Evolutionary conservation across 2,888 invertebrate species (phyloP).

Genomic region (Lumbricus terrestris): DNA sequence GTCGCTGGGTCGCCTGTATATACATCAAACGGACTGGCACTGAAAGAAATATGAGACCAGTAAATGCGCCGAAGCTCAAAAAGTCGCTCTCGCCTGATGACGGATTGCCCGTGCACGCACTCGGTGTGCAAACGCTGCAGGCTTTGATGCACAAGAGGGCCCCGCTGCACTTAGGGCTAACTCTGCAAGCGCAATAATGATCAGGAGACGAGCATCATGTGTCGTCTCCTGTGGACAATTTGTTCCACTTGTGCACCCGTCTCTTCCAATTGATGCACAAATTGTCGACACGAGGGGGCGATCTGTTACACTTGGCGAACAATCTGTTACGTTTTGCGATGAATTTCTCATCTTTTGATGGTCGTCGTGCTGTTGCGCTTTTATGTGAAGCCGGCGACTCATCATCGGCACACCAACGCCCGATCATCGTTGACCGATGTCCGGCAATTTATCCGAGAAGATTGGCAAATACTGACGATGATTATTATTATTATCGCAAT

Average conservation of each 20-base stretch:
- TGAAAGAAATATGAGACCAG: constrained; percentile 3
- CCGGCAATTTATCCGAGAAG: background rate
- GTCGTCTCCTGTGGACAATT: background rate
- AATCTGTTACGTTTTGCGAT: background rate
- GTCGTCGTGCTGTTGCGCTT: background rate
- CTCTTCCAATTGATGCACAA: constrained; percentile 3
- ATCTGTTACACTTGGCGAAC: background rate
- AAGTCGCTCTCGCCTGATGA: background rate
- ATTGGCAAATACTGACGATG: no score
- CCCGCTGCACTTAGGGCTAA: background rate
- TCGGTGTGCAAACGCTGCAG: background rate
- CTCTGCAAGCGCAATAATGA: background rate
- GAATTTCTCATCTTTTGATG: background rate
- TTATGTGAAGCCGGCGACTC: background rate
- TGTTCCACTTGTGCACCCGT: background rate
- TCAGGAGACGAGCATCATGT: background rate
- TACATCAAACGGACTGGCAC: background rate
- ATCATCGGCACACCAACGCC: background rate
- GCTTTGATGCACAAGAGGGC: background rate
- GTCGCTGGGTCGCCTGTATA: background rate
- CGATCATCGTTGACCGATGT: background rate
- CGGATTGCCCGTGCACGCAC: background rate
- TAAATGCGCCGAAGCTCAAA: background rate
- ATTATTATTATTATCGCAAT: no score
- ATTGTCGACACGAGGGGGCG: background rate